phyloP scores from a whole-genome alignment of 1,140 invertebrate genomes.

The Hyles euphorbiae region DNA sequence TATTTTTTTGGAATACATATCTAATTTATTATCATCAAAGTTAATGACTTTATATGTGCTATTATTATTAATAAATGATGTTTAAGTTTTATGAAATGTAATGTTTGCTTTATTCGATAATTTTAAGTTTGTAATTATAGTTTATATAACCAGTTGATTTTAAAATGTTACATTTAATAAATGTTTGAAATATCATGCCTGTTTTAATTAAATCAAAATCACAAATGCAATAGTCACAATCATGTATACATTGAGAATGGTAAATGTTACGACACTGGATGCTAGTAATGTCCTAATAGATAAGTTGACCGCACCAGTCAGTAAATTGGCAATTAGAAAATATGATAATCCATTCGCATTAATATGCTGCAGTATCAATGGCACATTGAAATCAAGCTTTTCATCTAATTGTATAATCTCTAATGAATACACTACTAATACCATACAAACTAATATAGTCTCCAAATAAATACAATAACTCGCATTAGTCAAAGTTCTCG shows the following conservation, averaged over 20 bases:
- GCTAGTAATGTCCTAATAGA: constrained; percentile 78
- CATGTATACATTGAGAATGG: constrained; percentile 79
- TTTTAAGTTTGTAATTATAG: neutral
- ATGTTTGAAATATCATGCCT: constrained; percentile 17
- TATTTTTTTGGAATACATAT: no score
- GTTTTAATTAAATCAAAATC: constrained; percentile 37
- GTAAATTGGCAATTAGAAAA: constrained; percentile 86
- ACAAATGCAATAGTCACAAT: constrained; percentile 60
- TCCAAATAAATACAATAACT: constrained; percentile 86
- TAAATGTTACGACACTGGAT: constrained; percentile 61
- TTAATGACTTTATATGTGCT: no score
- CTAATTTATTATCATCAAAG: no score
- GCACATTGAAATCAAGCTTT: constrained; percentile 51
- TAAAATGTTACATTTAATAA: constrained; percentile 4
- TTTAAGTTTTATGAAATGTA: no score
- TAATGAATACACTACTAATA: constrained; percentile 72
- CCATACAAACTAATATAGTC: constrained; percentile 74
- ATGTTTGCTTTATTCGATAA: neutral
- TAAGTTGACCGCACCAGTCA: constrained; percentile 88
- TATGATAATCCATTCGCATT: constrained; percentile 86
- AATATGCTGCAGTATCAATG: constrained; percentile 79
- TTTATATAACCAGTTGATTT: constrained; percentile 6
- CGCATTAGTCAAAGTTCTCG: constrained; percentile 85
- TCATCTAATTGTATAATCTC: constrained; percentile 71
- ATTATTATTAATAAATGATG: no score